Conservation (phyloP, 2,113 vertebrate genomes). For the Phrynosoma platyrhinos region DNA sequence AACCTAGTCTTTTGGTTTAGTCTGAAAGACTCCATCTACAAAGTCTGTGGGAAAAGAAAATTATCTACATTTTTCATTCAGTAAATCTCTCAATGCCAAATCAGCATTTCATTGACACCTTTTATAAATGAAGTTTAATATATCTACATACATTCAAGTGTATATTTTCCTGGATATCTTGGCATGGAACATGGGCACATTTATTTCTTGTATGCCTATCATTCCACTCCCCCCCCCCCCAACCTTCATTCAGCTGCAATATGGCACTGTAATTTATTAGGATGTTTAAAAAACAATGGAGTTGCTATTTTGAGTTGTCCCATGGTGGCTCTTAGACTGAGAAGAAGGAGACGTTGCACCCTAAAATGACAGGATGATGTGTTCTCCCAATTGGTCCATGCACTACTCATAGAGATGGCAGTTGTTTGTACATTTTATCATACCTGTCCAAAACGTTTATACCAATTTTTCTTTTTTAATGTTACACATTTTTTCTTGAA, state of each 20-base stretch:
- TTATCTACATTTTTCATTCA: constrained; percentile 35
- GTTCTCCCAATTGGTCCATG: too few species aligned
- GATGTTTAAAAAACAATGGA: too few species aligned
- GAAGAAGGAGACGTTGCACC: too few species aligned
- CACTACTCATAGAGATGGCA: too few species aligned
- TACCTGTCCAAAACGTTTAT: neutral
- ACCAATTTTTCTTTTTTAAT: too few species aligned
- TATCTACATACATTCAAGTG: constrained; percentile 2
- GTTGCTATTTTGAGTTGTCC: too few species aligned
- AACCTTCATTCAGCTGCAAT: neutral
- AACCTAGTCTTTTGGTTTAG: constrained; percentile 10
- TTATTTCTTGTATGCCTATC: neutral
- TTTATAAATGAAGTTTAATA: constrained; percentile 11
- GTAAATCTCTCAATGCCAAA: constrained; percentile 32
- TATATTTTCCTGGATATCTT: constrained; percentile 20
- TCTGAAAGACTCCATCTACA: constrained; percentile 8
- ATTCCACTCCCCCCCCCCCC: neutral
- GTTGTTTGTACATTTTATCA: neutral
- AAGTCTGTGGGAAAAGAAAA: constrained; percentile 38
- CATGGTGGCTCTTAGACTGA: too few species aligned
- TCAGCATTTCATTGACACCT: neutral
- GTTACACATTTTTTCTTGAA: neutral
- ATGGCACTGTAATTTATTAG: neutral
- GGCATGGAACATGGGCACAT: neutral
- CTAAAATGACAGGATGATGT: too few species aligned